A percentile compares a stretch with the other conserved stretches of the same genome.
Evolutionary conservation across 2,113 vertebrate species (phyloP).

Genomic region (Nipponia nippon): DNA sequence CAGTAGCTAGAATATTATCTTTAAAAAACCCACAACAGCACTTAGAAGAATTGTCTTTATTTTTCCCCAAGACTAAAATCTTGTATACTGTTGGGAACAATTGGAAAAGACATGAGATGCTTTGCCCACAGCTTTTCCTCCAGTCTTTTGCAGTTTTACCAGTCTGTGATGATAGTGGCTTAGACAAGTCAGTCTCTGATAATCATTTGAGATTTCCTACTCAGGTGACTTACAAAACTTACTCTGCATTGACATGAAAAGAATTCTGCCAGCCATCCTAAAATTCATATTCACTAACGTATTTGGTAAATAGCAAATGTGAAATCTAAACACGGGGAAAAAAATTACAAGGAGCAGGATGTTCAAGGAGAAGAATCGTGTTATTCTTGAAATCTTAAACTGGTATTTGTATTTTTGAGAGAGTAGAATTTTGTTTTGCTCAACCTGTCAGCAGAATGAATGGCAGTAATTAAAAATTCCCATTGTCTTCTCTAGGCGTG

Average conservation of each 20-base stretch:
- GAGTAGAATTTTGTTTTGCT: conserved; percentile 39
- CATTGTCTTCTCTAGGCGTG: conserved; percentile 57
- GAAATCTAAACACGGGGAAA: neutral
- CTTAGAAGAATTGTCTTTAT: neutral
- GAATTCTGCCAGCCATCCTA: neutral
- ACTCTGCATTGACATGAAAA: neutral
- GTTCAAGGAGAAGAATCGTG: neutral
- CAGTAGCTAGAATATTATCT: neutral
- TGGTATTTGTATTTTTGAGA: neutral
- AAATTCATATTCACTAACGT: neutral
- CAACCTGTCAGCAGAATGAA: conserved; percentile 32
- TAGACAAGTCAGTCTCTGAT: neutral
- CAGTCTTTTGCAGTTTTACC: neutral
- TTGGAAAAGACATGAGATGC: neutral
- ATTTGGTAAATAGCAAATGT: conserved; percentile 20
- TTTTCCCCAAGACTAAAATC: neutral
- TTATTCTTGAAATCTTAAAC: conserved; percentile 35
- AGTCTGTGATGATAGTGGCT: neutral
- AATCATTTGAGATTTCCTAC: neutral
- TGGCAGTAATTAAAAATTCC: conserved; percentile 67
- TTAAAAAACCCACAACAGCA: neutral
- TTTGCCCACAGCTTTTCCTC: neutral
- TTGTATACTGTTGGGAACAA: neutral
- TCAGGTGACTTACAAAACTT: neutral
- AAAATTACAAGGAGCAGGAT: neutral